Evolutionary conservation across 2,888 invertebrate genomes (phyloP), one percentile per base, ranked within the genome.

Genomic region (Cryptus armator): DNA sequence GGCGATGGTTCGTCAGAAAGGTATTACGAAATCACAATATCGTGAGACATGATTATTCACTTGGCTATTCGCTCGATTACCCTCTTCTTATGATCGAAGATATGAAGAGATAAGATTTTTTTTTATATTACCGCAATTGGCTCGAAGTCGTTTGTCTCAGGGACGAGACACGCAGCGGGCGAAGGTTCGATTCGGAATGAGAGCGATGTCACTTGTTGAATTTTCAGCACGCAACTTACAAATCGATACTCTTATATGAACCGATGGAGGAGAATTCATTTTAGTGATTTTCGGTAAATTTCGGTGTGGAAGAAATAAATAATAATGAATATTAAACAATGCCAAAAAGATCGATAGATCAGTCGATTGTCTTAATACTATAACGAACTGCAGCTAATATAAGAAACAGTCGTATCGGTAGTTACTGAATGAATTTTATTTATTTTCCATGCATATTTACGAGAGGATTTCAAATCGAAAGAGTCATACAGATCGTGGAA

Each of bases 1-100:
- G 29, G 29, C 74, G 62, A 74, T 64, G 24, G 62, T 64, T 75
- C 64, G 64, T n/a, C 43, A 64, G 46, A 46, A 64, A 37, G 37
- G 32, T 16, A 75, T 64, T 12, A 19, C 48, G 9, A 32, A 74
- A 62, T 62, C n/a, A 29, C 32, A 32, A n/a, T 32, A 59, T 29
- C 14, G 37, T 4, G n/a, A 43, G 56, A n/a, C 29, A 37, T 12
- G 56, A 19, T n/a, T 44, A 44, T 59, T 12, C 74, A 16, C 29
- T 48, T 24, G 10, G 19, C 32, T 46, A 46, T 74, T 29, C 16
- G 12, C 48, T 10, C 48, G 24, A 32, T 19, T 74, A 44, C 62
- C 37, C 64, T 37, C 37, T 37, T 32, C n/a, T 64, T 37, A 37
- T 3, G 14, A 43, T 12, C 64, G 64, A n/a, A 53, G 53, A 53